phyloP scores from a whole-genome alignment of 2,113 vertebrate genomes.

The Saccopteryx bilineata region DNA sequence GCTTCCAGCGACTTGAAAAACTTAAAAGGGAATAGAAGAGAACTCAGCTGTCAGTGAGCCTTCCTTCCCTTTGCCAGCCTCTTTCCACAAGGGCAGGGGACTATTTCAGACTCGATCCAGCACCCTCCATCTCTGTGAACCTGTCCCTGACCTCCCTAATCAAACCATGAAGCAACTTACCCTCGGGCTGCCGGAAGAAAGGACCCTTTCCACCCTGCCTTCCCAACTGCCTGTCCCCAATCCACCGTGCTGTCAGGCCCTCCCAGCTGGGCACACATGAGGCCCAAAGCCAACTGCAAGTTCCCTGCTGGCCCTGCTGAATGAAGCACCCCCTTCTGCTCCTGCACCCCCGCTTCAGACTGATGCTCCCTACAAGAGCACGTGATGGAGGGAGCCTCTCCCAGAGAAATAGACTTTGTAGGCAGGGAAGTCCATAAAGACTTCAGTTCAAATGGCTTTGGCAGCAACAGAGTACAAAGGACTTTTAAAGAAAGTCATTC shows the following conservation, averaged over 20 bases:
- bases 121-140: not conserved
- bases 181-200: no score
- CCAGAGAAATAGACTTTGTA: not conserved
- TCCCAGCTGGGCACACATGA: fast-evolving
- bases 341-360: not conserved
- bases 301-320: fast-evolving
- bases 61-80: not conserved
- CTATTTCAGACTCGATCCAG: not conserved
- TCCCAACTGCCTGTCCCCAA: not conserved
- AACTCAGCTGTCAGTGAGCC: not conserved
- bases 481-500: constrained; percentile 70
- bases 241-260: not conserved
- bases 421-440: constrained; percentile 69
- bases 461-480: constrained; percentile 67
- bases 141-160: not conserved
- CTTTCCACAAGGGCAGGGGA: not conserved
- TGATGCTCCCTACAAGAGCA: constrained; percentile 62
- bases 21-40: constrained; percentile 6
- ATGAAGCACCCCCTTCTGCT: not conserved
- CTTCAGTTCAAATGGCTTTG: constrained; percentile 55
- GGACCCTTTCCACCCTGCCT: no score
- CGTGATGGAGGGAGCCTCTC: not conserved
- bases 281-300: not conserved
- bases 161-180: not conserved
- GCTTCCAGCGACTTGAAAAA: constrained; percentile 2